Evolutionary conservation across 2,113 vertebrate genomes (phyloP).

Genomic region (Vulpes lagopus): DNA sequence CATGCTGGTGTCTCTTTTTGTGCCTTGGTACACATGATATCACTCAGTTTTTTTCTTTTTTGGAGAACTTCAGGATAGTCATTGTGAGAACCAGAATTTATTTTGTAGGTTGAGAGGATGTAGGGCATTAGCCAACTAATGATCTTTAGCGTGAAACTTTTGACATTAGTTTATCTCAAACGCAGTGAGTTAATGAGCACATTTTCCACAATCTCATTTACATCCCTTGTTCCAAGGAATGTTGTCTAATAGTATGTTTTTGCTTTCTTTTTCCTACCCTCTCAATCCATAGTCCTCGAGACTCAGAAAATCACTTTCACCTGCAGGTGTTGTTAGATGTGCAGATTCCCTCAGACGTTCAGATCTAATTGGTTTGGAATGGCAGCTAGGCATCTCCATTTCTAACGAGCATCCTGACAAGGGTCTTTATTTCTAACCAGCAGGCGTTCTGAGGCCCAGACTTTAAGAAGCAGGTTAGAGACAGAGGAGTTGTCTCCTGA

Average conservation of each 20-base stretch:
- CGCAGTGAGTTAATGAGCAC: not conserved
- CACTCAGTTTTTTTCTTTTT: not conserved
- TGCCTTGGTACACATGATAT: not conserved
- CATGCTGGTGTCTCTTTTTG: not conserved
- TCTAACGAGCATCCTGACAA: not conserved
- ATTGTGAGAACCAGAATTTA: not conserved
- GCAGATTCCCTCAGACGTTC: not conserved
- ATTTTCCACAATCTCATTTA: not conserved
- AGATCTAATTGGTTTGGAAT: not conserved
- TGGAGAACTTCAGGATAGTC: not conserved
- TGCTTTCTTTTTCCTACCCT: not conserved
- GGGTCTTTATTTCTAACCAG: not conserved
- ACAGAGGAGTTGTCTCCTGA: not conserved
- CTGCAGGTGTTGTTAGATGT: not conserved
- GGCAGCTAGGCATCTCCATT: not conserved
- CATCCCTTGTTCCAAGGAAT: not conserved
- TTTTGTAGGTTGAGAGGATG: not conserved
- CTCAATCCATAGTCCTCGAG: not conserved
- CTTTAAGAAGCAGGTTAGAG: conserved; percentile 14
- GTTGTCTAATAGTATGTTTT: not conserved
- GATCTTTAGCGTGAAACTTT: not conserved
- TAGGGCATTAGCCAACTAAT: not conserved
- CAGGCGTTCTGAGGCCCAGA: not conserved
- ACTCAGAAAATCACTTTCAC: not conserved
- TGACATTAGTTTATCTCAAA: not conserved